Evolutionary conservation across 2,888 invertebrate genomes (phyloP).

Genomic region (Diadromus collaris): DNA sequence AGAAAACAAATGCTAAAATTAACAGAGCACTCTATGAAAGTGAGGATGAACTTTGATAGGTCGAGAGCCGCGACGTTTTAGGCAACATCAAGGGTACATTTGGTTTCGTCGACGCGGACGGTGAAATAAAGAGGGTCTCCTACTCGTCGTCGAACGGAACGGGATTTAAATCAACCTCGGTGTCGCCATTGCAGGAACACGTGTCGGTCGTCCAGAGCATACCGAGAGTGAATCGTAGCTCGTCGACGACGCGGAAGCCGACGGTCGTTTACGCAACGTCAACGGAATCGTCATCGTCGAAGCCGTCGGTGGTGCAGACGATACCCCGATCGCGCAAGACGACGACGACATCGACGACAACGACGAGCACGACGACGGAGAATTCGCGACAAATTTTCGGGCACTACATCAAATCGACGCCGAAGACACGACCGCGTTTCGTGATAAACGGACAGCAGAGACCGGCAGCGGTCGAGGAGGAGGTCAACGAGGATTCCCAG

Average conservation of each 20-base stretch:
- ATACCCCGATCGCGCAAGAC: constrained; percentile 83
- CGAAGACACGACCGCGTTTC: constrained; percentile 73
- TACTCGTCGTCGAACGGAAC: constrained; percentile 84
- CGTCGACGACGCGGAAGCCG: constrained; percentile 82
- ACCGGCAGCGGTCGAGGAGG: constrained; percentile 67
- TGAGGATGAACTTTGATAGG: constrained; percentile 77
- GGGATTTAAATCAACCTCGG: constrained; percentile 80
- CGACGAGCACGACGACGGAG: constrained; percentile 77
- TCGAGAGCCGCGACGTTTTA: constrained; percentile 89
- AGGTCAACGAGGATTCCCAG: constrained; percentile 72
- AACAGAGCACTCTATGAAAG: constrained; percentile 35
- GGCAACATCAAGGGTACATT: constrained; percentile 93
- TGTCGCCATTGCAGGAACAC: constrained; percentile 80
- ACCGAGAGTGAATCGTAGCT: constrained; percentile 78
- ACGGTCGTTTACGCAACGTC: constrained; percentile 78
- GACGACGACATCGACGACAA: constrained; percentile 68
- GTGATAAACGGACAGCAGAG: constrained; percentile 76
- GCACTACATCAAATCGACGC: constrained; percentile 71
- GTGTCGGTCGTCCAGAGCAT: constrained; percentile 78
- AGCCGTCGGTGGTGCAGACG: constrained; percentile 82
- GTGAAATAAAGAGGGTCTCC: constrained; percentile 90
- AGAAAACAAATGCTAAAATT: constrained; percentile 7
- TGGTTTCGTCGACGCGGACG: constrained; percentile 89
- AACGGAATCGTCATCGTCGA: constrained; percentile 81
- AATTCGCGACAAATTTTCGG: constrained; percentile 72